Evolutionary conservation across 2,113 vertebrate species (phyloP).

Genomic region (Takifugu bimaculatus): DNA sequence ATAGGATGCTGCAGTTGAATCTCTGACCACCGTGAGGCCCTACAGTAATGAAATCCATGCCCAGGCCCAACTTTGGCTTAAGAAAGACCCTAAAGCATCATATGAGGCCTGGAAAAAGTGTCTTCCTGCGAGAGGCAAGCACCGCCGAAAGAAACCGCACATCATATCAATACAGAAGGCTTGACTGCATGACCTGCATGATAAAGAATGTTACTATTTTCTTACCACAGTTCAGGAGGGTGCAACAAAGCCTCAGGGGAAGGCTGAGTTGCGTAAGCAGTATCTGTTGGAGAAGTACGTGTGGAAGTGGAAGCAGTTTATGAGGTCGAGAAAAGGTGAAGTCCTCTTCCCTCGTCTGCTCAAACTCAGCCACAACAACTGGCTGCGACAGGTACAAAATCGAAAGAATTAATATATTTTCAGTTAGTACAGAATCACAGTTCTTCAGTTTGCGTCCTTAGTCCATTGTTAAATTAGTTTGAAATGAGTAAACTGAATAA

Average conservation of each 20-base stretch:
- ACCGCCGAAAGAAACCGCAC: not conserved
- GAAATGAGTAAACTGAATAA: not conserved
- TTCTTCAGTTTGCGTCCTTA: not conserved
- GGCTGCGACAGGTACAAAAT: conserved; percentile 86
- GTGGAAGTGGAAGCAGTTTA: conserved; percentile 98
- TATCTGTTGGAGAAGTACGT: conserved; percentile 94
- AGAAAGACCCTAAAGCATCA: conserved; percentile 94
- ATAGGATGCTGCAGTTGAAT: conserved; percentile 89
- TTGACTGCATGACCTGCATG: not conserved
- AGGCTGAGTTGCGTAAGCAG: conserved; percentile 84
- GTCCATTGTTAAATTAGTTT: not conserved
- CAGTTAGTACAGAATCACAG: conserved; percentile 57
- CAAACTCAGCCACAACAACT: conserved; percentile 97
- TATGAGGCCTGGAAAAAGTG: conserved; percentile 99
- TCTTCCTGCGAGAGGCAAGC: conserved; percentile 90
- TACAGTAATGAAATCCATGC: conserved; percentile 99
- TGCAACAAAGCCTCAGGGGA: conserved; percentile 83
- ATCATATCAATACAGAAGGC: not conserved
- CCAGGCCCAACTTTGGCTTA: conserved; percentile 97
- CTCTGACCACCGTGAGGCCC: conserved; percentile 92
- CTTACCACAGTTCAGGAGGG: conserved; percentile 73
- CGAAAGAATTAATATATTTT: not conserved
- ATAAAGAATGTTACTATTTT: not conserved
- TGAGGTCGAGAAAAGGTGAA: conserved; percentile 83
- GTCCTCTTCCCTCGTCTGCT: conserved; percentile 83